phyloP scores from a whole-genome alignment of 1,140 invertebrate genomes.

The Atta colombica region DNA sequence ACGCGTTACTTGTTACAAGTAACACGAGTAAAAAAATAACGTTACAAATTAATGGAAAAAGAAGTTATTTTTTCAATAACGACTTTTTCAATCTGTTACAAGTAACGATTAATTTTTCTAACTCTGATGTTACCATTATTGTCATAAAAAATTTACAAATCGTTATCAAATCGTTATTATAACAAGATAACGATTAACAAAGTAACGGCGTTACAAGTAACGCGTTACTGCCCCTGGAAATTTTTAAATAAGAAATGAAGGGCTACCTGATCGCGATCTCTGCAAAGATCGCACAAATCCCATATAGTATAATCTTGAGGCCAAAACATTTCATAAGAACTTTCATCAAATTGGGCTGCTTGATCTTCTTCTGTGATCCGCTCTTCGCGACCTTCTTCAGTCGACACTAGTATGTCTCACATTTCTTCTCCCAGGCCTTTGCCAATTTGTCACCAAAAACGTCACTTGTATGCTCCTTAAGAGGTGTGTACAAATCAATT shows the following conservation, averaged over 20 bases:
- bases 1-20: no score
- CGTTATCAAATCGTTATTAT: no score
- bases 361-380: slow-evolving; percentile 63
- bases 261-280: slow-evolving; percentile 88
- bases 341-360: slow-evolving; percentile 86
- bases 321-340: slow-evolving; percentile 88
- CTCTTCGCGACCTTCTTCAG: slow-evolving; percentile 52
- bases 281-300: slow-evolving; percentile 85
- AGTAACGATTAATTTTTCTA: no score
- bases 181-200: no score
- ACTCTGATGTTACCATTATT: no score
- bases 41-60: no score
- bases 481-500: slow-evolving; percentile 89
- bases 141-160: no score
- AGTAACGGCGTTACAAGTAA: no score
- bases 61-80: no score
- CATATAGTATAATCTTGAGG: slow-evolving; percentile 85
- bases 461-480: slow-evolving; percentile 87
- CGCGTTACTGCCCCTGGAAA: not conserved
- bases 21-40: no score
- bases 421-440: slow-evolving; percentile 81
- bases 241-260: not conserved
- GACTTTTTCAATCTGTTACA: no score
- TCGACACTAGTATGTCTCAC: slow-evolving; percentile 60
- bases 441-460: slow-evolving; percentile 85